Evolutionary conservation across 23 tunicate genomes (phyloP).

Genomic region (Corella eumyota): DNA sequence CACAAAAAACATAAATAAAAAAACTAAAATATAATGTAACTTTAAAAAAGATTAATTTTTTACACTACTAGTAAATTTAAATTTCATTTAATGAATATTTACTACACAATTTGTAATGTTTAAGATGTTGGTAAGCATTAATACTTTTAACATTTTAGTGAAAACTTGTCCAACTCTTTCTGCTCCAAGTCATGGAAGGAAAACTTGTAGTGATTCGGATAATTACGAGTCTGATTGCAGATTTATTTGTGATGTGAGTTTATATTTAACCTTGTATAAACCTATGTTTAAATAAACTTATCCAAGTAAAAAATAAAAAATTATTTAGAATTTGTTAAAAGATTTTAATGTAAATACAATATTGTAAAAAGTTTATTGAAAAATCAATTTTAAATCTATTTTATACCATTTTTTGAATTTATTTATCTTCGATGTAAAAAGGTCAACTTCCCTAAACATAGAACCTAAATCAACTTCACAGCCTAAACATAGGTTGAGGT

Average conservation of each 20-base stretch:
- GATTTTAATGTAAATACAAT: no score
- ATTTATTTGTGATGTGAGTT: constrained; percentile 63
- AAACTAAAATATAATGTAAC: neutral
- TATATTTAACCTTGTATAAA: neutral
- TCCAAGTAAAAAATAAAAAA: neutral
- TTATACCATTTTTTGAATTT: neutral
- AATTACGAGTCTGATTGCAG: constrained; percentile 74
- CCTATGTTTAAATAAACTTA: neutral
- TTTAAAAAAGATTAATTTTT: neutral
- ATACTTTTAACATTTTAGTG: constrained; percentile 14
- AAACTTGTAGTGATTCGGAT: constrained; percentile 56
- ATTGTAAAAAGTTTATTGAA: no score
- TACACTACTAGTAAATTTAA: neutral
- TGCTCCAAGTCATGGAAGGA: constrained; percentile 77
- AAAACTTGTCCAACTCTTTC: constrained; percentile 54
- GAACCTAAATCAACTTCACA: no score
- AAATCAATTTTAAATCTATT: neutral
- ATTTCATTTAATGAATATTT: neutral
- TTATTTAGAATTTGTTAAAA: no score
- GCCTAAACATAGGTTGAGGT: no score
- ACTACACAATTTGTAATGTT: neutral
- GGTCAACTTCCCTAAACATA: no score
- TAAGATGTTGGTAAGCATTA: neutral
- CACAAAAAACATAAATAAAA: no score
- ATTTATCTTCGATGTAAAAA: no score